A percentile compares a stretch with the other conserved stretches of the same genome.
Evolutionary conservation across 64 coral and sea anemone genomes (phyloP).

Genomic region (Montipora cactus): DNA sequence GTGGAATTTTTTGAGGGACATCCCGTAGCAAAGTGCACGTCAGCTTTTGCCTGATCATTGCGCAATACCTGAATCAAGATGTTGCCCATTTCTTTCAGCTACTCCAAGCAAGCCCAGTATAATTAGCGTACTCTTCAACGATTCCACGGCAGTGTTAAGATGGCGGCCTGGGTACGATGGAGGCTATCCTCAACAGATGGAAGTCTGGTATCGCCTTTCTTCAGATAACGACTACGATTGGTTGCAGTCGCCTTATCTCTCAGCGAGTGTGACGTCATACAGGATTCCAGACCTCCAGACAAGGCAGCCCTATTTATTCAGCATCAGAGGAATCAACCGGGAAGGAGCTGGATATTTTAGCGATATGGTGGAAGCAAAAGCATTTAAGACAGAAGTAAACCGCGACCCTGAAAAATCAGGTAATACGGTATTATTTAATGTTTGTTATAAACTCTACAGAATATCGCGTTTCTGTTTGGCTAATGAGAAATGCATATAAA

Average conservation of each 20-base stretch:
- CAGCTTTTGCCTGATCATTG: neutral
- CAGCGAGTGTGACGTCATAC: slow-evolving; percentile 73
- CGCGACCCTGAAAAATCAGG: slow-evolving; percentile 45
- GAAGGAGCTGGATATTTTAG: slow-evolving; percentile 86
- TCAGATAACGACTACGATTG: slow-evolving; percentile 79
- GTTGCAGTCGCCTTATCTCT: slow-evolving; percentile 34
- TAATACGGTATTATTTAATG: neutral
- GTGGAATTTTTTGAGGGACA: slow-evolving; percentile 9
- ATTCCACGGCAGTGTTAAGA: slow-evolving; percentile 46
- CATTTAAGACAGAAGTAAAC: slow-evolving; percentile 35
- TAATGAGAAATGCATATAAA: too few relatives aligned
- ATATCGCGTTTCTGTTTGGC: neutral
- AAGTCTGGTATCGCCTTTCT: slow-evolving; percentile 80
- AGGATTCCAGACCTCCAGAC: slow-evolving; percentile 38
- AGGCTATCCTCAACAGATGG: slow-evolving; percentile 78
- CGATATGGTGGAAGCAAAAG: slow-evolving; percentile 53
- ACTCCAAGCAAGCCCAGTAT: slow-evolving; percentile 82
- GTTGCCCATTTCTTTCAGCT: slow-evolving; percentile 31
- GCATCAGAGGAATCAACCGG: slow-evolving; percentile 84
- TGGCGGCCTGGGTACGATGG: slow-evolving; percentile 95
- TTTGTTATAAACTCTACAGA: too few relatives aligned
- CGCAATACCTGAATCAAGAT: too few relatives aligned
- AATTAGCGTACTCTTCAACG: slow-evolving; percentile 42
- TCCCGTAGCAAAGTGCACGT: too few relatives aligned
- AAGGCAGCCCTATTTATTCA: slow-evolving; percentile 61